A percentile compares a stretch with the other conserved stretches of the same genome.
These are phyloP conservation scores for Epsilonema sp. DNA, from an alignment of 2,888 invertebrate genomes.

Conservation along the genomic window DNA sequence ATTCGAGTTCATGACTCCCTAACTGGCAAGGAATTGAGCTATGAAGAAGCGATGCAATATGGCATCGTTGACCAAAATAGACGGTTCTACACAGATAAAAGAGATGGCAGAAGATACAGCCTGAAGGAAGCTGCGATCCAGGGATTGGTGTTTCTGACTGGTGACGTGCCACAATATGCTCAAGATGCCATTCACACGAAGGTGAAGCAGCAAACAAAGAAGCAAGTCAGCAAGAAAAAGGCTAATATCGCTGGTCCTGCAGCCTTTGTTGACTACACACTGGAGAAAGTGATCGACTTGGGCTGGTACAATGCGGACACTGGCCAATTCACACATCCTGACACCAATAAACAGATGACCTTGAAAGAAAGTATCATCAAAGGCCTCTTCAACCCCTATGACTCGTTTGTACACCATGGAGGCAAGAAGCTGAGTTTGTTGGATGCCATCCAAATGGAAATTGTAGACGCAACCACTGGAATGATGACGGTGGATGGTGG, in stretches of 20 bases:
- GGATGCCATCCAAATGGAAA: slow-evolving; percentile 35
- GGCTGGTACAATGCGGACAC: slow-evolving; percentile 51
- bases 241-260: slow-evolving; percentile 2
- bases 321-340: slow-evolving; percentile 40
- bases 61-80: slow-evolving; percentile 26
- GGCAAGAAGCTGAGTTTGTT: slow-evolving; percentile 47
- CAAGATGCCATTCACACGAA: slow-evolving; percentile 1
- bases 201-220: slow-evolving; percentile 3
- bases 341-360: slow-evolving; percentile 44
- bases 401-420: slow-evolving; percentile 45
- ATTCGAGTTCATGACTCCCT: slow-evolving; percentile 49
- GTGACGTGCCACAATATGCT: neutral
- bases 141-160: slow-evolving; percentile 43
- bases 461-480: slow-evolving; percentile 24
- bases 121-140: slow-evolving; percentile 59
- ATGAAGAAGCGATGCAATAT: slow-evolving; percentile 28
- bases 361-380: slow-evolving; percentile 56
- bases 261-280: slow-evolving; percentile 30
- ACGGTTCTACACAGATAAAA: slow-evolving; percentile 13
- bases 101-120: slow-evolving; percentile 30
- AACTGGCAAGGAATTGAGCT: slow-evolving; percentile 41
- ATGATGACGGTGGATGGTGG: slow-evolving; percentile 28
- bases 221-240: neutral
- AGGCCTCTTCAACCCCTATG: slow-evolving; percentile 44
- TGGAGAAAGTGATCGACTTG: slow-evolving; percentile 53